phyloP scores from a whole-genome alignment of 2,113 vertebrate species.

The Melanerpes aurifrons region DNA sequence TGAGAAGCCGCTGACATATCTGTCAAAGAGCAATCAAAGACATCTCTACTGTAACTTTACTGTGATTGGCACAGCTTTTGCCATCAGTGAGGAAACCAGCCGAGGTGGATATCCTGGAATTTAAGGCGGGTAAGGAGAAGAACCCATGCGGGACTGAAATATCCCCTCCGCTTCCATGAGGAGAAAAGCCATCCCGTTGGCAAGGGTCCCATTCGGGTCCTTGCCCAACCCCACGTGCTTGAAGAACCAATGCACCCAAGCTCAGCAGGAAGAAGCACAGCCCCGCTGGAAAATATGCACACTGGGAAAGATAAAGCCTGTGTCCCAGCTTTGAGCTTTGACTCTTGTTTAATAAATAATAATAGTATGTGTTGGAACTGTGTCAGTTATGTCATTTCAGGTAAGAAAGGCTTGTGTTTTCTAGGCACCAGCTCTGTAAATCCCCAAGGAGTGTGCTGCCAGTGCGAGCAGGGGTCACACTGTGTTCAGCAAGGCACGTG shows the following conservation, averaged over 20 bases:
- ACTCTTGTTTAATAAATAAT: background rate
- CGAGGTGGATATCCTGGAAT: background rate
- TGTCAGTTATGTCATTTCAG: conserved; percentile 24
- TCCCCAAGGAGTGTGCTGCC: background rate
- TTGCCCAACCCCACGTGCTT: accelerated
- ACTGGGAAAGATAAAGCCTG: background rate
- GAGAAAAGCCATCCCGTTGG: background rate
- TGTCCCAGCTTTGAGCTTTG: background rate
- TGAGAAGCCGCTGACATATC: conserved; percentile 22
- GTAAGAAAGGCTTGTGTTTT: background rate
- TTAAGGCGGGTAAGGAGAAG: background rate
- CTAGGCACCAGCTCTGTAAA: background rate
- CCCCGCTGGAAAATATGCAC: background rate
- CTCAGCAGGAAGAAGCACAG: background rate
- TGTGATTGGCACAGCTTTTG: background rate
- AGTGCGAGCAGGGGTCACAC: background rate
- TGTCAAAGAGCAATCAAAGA: background rate
- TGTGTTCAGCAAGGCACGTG: background rate
- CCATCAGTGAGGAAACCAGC: background rate
- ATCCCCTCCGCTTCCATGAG: background rate
- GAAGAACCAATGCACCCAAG: accelerated
- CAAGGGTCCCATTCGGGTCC: accelerated
- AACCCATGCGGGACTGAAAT: background rate
- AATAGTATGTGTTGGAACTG: background rate
- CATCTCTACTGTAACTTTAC: background rate